A percentile compares a stretch with the other conserved stretches of the same genome.
These are phyloP conservation scores for Vesta saturnalis DNA, from an alignment of 2,888 invertebrate genomes.

Conservation along the genomic window DNA sequence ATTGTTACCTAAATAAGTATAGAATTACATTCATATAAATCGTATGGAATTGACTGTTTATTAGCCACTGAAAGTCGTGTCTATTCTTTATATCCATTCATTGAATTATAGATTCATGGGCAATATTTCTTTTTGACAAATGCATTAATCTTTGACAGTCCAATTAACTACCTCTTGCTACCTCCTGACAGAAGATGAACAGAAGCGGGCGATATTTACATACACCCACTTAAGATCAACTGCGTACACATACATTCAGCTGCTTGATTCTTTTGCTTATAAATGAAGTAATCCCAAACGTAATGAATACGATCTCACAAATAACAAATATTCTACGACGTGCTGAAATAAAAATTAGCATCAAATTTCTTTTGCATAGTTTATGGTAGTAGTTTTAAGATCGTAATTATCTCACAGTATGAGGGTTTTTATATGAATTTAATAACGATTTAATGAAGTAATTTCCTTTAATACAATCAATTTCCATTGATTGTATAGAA, in stretches of 20 bases:
- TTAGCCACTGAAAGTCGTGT: background rate
- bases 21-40: too few species aligned
- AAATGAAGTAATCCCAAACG: slow-evolving; percentile 2
- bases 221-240: slow-evolving; percentile 35
- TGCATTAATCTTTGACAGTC: slow-evolving; percentile 52
- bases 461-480: too few species aligned
- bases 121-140: slow-evolving; percentile 54
- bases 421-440: too few species aligned
- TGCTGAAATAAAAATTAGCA: too few species aligned
- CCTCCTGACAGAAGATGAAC: slow-evolving; percentile 32
- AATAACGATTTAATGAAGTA: too few species aligned
- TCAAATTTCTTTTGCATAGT: too few species aligned
- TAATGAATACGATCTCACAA: too few species aligned
- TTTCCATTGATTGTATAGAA: too few species aligned
- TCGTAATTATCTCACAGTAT: too few species aligned
- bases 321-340: too few species aligned
- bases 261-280: slow-evolving; percentile 7
- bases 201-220: slow-evolving; percentile 48
- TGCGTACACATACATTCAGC: slow-evolving; percentile 5
- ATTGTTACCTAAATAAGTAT: too few species aligned
- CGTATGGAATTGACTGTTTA: background rate
- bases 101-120: slow-evolving; percentile 53
- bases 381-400: too few species aligned
- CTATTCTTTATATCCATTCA: slow-evolving; percentile 9
- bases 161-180: slow-evolving; percentile 46